Percentiles rank a stretch among this genome's conserved stretches.
Evolutionary conservation across 2,888 invertebrate genomes (phyloP).

Genomic region (Acrobasis consociella): DNA sequence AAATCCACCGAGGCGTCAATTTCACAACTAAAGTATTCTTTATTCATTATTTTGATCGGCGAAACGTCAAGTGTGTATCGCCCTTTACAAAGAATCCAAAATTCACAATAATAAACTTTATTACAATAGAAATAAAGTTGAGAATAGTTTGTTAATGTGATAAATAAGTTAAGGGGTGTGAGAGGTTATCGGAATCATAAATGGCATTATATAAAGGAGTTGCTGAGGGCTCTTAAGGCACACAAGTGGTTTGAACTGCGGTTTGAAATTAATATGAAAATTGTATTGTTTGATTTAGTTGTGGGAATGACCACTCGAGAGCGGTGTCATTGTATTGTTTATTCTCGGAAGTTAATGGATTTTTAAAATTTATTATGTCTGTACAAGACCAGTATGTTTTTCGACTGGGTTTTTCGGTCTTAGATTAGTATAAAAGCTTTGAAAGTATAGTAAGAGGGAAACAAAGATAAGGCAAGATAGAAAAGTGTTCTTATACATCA

Average conservation of each 20-base stretch:
- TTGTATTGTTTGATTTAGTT: conserved; percentile 19
- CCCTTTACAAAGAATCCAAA: conserved; percentile 12
- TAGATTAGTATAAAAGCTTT: not conserved
- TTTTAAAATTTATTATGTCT: not conserved
- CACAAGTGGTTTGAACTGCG: conserved; percentile 15
- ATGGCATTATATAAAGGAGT: conserved; percentile 47
- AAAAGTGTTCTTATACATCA: no score
- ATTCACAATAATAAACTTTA: conserved; percentile 21
- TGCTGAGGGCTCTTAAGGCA: conserved; percentile 12
- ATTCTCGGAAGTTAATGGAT: not conserved
- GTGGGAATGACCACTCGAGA: conserved; percentile 23
- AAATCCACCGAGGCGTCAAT: conserved; percentile 67
- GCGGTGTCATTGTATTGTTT: conserved; percentile 3
- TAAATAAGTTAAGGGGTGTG: conserved; percentile 46
- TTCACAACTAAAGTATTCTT: conserved; percentile 63
- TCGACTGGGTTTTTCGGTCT: not conserved
- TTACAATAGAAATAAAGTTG: not conserved
- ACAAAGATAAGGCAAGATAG: no score
- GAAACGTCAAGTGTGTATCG: conserved; percentile 68
- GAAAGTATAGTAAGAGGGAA: no score
- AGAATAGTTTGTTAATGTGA: not conserved
- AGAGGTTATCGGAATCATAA: conserved; percentile 74
- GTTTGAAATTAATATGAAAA: conserved; percentile 26
- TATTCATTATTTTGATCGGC: conserved; percentile 69
- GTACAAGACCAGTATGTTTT: no score